phyloP scores from a whole-genome alignment of 2,113 vertebrate genomes.

The Stigmatopora nigra region DNA sequence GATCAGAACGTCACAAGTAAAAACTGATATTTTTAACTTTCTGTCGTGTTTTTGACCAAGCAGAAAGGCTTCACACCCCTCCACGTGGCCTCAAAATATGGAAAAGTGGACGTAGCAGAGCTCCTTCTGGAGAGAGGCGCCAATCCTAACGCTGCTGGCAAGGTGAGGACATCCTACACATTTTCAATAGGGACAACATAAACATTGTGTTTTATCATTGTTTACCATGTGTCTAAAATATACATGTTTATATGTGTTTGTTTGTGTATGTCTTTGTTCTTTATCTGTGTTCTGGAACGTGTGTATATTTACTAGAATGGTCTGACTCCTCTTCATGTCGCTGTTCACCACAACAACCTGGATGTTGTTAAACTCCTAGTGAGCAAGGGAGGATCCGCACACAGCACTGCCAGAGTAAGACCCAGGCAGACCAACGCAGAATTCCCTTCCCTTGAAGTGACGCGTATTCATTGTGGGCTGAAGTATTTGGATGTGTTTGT shows the following conservation, averaged over 20 bases:
- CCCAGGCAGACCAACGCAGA: conserved; percentile 28
- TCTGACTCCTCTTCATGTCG: conserved; percentile 93
- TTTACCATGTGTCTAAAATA: conserved; percentile 39
- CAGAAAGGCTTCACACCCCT: conserved; percentile 99
- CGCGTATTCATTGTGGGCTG: conserved; percentile 10
- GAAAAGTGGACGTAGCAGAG: conserved; percentile 84
- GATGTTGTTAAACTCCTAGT: conserved; percentile 91
- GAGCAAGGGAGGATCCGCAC: conserved; percentile 84
- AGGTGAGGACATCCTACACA: conserved; percentile 66
- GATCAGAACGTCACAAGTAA: too few relatives aligned
- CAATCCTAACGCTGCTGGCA: conserved; percentile 86
- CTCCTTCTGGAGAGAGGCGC: conserved; percentile 80
- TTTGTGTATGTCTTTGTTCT: conserved; percentile 43
- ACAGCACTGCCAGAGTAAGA: conserved; percentile 88
- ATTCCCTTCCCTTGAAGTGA: conserved; percentile 18
- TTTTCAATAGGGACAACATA: conserved; percentile 6
- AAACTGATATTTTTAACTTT: neutral
- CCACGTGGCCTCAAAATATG: conserved; percentile 93
- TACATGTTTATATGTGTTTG: conserved; percentile 36
- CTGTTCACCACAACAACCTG: conserved; percentile 95
- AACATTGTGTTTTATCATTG: conserved; percentile 17
- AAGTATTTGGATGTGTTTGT: conserved; percentile 14
- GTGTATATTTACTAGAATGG: conserved; percentile 85
- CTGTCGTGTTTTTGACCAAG: conserved; percentile 51
- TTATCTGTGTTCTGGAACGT: conserved; percentile 40